Conservation (phyloP, 2,113 vertebrate species). For the Rattus rattus region DNA sequence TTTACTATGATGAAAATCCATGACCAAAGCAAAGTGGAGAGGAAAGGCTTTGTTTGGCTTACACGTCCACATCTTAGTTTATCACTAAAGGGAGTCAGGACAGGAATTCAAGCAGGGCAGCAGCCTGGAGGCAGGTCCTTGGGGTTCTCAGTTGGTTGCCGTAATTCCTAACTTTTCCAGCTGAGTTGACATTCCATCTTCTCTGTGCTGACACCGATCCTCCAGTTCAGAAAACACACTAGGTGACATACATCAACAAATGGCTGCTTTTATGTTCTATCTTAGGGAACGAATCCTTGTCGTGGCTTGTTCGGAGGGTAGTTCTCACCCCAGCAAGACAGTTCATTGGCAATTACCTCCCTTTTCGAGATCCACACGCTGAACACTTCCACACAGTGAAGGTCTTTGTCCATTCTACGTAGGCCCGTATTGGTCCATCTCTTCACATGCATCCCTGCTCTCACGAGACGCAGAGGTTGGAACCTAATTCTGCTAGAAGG, state of each 20-base stretch:
- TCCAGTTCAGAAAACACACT: neutral
- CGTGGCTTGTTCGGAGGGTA: neutral
- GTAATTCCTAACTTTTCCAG: neutral
- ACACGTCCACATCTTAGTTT: neutral
- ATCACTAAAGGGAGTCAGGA: neutral
- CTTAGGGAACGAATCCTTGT: neutral
- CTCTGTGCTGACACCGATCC: neutral
- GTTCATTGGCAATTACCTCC: neutral
- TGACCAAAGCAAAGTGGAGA: neutral
- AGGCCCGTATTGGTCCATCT: neutral
- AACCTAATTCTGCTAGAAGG: slow-evolving; percentile 35
- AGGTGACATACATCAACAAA: neutral
- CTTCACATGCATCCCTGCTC: neutral
- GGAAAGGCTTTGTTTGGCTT: neutral
- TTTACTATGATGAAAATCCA: neutral
- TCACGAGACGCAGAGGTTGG: neutral
- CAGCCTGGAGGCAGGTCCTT: neutral
- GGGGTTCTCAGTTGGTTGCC: neutral
- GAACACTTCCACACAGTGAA: neutral
- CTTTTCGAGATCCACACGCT: neutral
- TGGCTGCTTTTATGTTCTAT: neutral
- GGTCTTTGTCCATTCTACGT: neutral
- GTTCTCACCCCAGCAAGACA: slow-evolving; percentile 19
- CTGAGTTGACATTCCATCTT: neutral
- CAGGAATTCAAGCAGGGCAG: neutral